Conservation (phyloP, 2,888 invertebrate genomes). For the Dione juno region DNA sequence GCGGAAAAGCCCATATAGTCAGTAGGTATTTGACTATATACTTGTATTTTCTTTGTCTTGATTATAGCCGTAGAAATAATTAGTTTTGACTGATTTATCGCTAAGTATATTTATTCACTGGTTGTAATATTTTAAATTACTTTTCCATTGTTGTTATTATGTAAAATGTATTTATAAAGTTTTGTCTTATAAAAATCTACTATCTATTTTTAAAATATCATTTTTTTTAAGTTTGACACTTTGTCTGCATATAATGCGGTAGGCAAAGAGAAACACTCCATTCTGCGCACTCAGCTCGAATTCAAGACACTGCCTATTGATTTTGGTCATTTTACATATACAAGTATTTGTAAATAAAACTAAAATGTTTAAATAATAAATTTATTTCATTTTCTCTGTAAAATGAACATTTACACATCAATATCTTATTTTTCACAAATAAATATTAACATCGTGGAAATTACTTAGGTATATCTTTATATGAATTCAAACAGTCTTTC, state of each 20-base stretch:
- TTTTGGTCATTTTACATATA: no score
- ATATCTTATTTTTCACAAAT: conserved; percentile 29
- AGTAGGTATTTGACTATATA: conserved; percentile 17
- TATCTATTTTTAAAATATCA: no score
- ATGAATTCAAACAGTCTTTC: conserved; percentile 36
- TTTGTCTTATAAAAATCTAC: no score
- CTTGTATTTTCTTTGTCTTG: conserved; percentile 5
- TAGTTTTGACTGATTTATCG: not conserved
- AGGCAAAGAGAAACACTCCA: no score
- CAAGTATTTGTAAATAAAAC: not conserved
- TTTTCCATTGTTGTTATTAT: no score
- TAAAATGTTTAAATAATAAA: conserved; percentile 16
- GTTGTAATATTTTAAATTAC: no score
- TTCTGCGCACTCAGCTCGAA: no score
- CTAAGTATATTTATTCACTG: no score
- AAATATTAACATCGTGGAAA: conserved; percentile 32
- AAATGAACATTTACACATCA: conserved; percentile 40
- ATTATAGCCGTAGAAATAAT: not conserved
- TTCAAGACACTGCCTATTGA: no score
- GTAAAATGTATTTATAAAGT: no score
- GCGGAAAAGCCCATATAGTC: conserved; percentile 41
- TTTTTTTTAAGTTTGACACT: no score
- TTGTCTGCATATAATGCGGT: no score
- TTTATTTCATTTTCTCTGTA: conserved; percentile 38
- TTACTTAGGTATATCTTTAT: conserved; percentile 31